phyloP scores from a whole-genome alignment of 1,140 invertebrate species.

The Polyergus mexicanus region DNA sequence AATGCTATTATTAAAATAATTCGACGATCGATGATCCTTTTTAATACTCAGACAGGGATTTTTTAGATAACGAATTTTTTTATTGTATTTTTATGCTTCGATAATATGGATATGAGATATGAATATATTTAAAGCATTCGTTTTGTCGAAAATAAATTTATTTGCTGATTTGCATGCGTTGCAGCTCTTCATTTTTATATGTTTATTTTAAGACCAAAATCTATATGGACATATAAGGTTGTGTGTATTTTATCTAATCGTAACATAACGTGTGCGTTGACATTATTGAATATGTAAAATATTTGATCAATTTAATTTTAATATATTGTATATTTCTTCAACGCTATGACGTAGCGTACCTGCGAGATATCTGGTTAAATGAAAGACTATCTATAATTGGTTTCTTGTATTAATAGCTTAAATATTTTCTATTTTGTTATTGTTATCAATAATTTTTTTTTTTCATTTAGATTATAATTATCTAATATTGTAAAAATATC shows the following conservation, averaged over 20 bases:
- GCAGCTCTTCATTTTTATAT: slow-evolving; percentile 37
- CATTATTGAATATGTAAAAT: slow-evolving; percentile 30
- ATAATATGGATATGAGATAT: not conserved
- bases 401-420: slow-evolving; percentile 40
- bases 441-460: slow-evolving; percentile 33
- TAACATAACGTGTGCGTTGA: not conserved
- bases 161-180: not conserved
- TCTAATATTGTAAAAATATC: not conserved
- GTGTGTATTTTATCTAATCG: slow-evolving; percentile 30
- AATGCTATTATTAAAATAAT: slow-evolving; percentile 32
- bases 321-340: slow-evolving; percentile 43
- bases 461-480: not conserved
- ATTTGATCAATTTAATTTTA: slow-evolving; percentile 22
- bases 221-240: slow-evolving; percentile 13
- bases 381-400: slow-evolving; percentile 33
- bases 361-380: slow-evolving; percentile 39
- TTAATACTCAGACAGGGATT: slow-evolving; percentile 42
- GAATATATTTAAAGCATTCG: not conserved
- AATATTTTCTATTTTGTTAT: slow-evolving; percentile 58
- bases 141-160: slow-evolving; percentile 5
- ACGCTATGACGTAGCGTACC: not conserved
- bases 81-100: slow-evolving; percentile 19
- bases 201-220: slow-evolving; percentile 12
- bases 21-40: slow-evolving; percentile 17
- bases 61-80: slow-evolving; percentile 14